These are phyloP conservation scores for Numenius arquata DNA, from an alignment of 2,113 vertebrate species.

Conservation along the genomic window DNA sequence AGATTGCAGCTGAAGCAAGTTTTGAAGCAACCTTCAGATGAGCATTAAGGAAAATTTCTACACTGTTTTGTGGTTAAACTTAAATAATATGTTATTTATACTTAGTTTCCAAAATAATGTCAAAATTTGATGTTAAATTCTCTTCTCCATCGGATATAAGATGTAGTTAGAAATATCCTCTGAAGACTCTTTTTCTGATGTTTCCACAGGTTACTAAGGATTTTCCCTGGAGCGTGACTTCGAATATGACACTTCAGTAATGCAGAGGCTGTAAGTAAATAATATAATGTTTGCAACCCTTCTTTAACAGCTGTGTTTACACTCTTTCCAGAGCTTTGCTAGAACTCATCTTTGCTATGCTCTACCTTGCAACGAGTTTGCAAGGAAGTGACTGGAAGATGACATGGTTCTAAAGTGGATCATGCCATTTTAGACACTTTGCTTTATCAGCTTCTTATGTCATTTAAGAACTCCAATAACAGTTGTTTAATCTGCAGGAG, in stretches of 20 bases:
- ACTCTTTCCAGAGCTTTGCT: not conserved
- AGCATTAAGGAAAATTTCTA: not conserved
- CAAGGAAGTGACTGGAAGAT: not conserved
- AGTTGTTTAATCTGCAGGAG: not conserved
- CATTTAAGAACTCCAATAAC: not conserved
- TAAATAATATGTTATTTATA: not conserved
- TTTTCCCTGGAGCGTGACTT: constrained; percentile 15
- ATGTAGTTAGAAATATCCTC: not conserved
- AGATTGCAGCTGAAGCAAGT: not conserved
- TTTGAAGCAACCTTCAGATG: not conserved
- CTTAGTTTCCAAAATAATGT: not conserved
- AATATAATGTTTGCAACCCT: not conserved
- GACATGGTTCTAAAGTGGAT: not conserved
- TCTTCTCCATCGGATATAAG: not conserved
- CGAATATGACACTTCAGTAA: constrained; percentile 62
- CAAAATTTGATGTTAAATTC: not conserved
- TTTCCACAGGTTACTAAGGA: constrained; percentile 52
- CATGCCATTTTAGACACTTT: not conserved
- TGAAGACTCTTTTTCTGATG: not conserved
- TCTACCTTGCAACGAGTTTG: not conserved
- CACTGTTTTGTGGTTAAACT: not conserved
- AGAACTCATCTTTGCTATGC: not conserved
- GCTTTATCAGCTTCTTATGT: not conserved
- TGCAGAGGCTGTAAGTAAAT: constrained; percentile 67
- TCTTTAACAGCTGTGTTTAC: not conserved